phyloP scores from a whole-genome alignment of 2,113 vertebrate species.

The Bos indicus region DNA sequence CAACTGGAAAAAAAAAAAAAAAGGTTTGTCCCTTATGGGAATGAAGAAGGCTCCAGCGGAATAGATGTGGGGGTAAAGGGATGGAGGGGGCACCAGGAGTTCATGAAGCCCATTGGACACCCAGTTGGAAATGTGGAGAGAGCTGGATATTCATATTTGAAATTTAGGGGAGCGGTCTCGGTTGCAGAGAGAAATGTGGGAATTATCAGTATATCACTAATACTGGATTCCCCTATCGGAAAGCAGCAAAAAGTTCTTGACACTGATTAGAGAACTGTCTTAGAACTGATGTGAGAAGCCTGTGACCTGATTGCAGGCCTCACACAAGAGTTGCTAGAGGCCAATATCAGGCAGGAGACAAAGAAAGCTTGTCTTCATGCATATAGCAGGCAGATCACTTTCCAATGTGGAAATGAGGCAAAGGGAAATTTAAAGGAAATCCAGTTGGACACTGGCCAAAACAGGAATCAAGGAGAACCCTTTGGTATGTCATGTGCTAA shows the following conservation, averaged over 20 bases:
- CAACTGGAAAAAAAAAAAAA: not conserved
- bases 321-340: not conserved
- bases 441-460: not conserved
- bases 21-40: not conserved
- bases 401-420: not conserved
- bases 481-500: not conserved
- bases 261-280: not conserved
- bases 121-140: not conserved
- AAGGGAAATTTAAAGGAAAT: not conserved
- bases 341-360: not conserved
- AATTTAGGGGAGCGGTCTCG: not conserved
- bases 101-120: not conserved
- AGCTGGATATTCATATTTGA: not conserved
- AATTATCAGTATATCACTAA: not conserved
- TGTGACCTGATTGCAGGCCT: not conserved
- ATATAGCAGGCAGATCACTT: not conserved
- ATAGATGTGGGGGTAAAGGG: fast-evolving
- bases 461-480: not conserved
- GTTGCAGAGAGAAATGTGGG: not conserved
- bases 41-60: not conserved
- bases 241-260: not conserved
- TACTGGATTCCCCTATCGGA: not conserved
- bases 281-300: not conserved
- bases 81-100: not conserved
- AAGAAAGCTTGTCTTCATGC: not conserved